phyloP scores from a whole-genome alignment of 2,113 vertebrate genomes.

The Scolopax mira region DNA sequence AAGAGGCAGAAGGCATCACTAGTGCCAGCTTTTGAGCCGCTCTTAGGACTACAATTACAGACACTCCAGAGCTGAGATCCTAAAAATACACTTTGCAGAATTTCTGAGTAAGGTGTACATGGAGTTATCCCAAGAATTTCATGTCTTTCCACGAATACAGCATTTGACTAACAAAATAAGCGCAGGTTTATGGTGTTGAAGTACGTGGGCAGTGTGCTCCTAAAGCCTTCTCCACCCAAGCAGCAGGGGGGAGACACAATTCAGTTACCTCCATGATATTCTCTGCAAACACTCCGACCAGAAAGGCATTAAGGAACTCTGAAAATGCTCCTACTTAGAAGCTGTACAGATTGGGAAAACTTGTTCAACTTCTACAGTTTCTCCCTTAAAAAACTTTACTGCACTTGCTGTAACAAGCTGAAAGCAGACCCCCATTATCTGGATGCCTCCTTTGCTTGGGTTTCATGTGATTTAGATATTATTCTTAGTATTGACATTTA shows the following conservation, averaged over 20 bases:
- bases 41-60: neutral
- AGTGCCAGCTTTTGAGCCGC: neutral
- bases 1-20: neutral
- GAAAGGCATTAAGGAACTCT: neutral
- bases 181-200: neutral
- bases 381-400: neutral
- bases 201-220: neutral
- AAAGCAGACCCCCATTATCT: neutral
- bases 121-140: neutral
- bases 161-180: neutral
- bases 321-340: neutral
- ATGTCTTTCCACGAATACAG: neutral
- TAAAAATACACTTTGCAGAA: neutral
- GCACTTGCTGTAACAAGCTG: neutral
- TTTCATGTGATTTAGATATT: neutral
- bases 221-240: neutral
- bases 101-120: neutral
- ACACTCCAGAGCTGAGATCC: neutral
- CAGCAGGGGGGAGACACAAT: neutral
- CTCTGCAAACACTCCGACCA: neutral
- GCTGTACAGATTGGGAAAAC: neutral
- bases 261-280: neutral
- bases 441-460: neutral
- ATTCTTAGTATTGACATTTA: neutral
- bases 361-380: neutral